These are phyloP conservation scores for Oreonectes daqikongensis DNA, from an alignment of 2,797 vertebrate genomes.

Conservation along the genomic window DNA sequence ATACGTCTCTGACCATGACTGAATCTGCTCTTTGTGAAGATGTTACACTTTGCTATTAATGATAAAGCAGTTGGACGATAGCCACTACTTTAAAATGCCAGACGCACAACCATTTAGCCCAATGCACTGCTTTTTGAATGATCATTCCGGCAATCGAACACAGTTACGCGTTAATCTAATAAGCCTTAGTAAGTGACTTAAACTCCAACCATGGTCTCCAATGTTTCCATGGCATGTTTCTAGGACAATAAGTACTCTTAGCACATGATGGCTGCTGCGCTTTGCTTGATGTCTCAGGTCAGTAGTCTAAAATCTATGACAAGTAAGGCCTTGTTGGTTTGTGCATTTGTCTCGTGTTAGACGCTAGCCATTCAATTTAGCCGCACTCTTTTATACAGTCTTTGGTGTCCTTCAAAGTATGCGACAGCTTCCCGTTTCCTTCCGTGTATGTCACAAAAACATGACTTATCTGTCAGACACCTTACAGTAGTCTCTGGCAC, in stretches of 20 bases:
- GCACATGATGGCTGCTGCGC: background rate
- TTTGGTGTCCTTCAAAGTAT: slow-evolving; percentile 15
- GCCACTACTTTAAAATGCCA: slow-evolving; percentile 25
- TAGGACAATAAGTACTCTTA: slow-evolving; percentile 29
- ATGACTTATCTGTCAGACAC: slow-evolving; percentile 41
- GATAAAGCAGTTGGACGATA: slow-evolving; percentile 13
- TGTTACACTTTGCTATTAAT: slow-evolving; percentile 39
- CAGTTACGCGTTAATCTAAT: slow-evolving; percentile 40
- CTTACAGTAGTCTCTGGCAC: slow-evolving; percentile 28
- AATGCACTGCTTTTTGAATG: slow-evolving; percentile 14
- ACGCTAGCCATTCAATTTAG: slow-evolving; percentile 3
- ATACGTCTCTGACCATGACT: background rate
- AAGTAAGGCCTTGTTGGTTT: slow-evolving; percentile 1
- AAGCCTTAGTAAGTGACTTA: slow-evolving; percentile 30
- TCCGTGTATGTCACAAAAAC: slow-evolving; percentile 33
- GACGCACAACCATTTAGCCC: slow-evolving; percentile 14
- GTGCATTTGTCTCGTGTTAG: background rate
- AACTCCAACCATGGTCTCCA: slow-evolving; percentile 29
- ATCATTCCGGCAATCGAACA: slow-evolving; percentile 26
- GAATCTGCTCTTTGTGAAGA: slow-evolving; percentile 31
- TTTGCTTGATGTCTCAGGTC: slow-evolving; percentile 27
- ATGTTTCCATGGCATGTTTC: slow-evolving; percentile 39
- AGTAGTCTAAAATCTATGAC: slow-evolving; percentile 3
- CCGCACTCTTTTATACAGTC: slow-evolving; percentile 3
- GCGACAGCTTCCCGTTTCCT: slow-evolving; percentile 9